Conservation (phyloP, 1,140 invertebrate species). For the Drosophila pseudoobscura region DNA sequence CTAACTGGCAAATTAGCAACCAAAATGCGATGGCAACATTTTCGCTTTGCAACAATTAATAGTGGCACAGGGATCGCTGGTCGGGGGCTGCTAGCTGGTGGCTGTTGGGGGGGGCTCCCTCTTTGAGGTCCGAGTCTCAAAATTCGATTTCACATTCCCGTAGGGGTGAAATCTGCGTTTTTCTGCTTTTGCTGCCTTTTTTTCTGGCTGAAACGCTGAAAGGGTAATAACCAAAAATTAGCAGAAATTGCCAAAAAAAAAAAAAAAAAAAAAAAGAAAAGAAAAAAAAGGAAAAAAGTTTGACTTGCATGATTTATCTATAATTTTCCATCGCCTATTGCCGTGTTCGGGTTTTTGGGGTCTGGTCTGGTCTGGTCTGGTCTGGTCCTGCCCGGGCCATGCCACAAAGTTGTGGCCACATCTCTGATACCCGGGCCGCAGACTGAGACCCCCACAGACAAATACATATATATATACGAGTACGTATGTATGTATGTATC, state of each 20-base stretch:
- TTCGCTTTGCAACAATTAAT: slow-evolving; percentile 79
- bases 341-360: slow-evolving; percentile 11
- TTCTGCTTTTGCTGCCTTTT: slow-evolving; percentile 34
- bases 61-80: slow-evolving; percentile 32
- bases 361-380: slow-evolving; percentile 2
- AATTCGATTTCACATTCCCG: slow-evolving; percentile 81
- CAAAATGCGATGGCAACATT: slow-evolving; percentile 59
- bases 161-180: slow-evolving; percentile 80
- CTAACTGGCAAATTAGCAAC: slow-evolving; percentile 68
- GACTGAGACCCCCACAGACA: slow-evolving; percentile 40
- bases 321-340: slow-evolving; percentile 73
- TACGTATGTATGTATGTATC: not conserved
- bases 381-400: not conserved
- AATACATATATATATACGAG: slow-evolving; percentile 46
- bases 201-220: slow-evolving; percentile 60
- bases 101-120: not conserved
- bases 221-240: slow-evolving; percentile 81
- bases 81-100: too few relatives aligned
- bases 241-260: slow-evolving; percentile 68
- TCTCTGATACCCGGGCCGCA: slow-evolving; percentile 57
- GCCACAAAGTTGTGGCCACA: slow-evolving; percentile 21
- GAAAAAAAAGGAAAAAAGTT: slow-evolving; percentile 38
- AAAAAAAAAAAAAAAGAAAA: too few relatives aligned
- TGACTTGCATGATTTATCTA: slow-evolving; percentile 82
- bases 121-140: slow-evolving; percentile 40